These are phyloP conservation scores for Trachymyrmex septentrionalis DNA, from an alignment of 1,140 invertebrate genomes.

Conservation along the genomic window DNA sequence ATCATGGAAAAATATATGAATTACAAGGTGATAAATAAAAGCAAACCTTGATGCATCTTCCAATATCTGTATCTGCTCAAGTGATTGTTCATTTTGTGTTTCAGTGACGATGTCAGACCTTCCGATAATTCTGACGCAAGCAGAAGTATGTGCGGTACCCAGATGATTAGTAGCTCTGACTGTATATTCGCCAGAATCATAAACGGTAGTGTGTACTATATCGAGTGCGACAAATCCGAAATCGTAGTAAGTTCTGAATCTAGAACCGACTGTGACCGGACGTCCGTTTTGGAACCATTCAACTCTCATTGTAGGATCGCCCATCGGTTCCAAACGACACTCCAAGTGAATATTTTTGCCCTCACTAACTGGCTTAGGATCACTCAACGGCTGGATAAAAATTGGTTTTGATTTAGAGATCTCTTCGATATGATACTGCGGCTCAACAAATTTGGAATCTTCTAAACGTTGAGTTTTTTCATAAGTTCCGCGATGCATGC, in stretches of 20 bases:
- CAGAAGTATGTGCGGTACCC: conserved; percentile 96
- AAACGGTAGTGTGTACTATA: conserved; percentile 94
- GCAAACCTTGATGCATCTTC: conserved; percentile 91
- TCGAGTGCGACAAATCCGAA: conserved; percentile 97
- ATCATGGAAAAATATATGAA: neutral
- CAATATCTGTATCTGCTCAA: conserved; percentile 97
- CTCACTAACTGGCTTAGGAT: conserved; percentile 94
- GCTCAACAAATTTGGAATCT: conserved; percentile 94
- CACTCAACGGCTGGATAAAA: conserved; percentile 94
- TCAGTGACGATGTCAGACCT: conserved; percentile 96
- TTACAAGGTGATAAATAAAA: neutral
- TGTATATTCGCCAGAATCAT: conserved; percentile 98
- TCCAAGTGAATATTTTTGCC: conserved; percentile 97
- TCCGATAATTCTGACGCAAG: conserved; percentile 94
- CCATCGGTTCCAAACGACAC: conserved; percentile 96
- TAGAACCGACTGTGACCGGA: conserved; percentile 94
- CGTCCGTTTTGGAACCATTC: conserved; percentile 98
- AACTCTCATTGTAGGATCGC: conserved; percentile 97
- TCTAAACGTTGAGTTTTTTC: conserved; percentile 96
- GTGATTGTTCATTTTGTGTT: conserved; percentile 97
- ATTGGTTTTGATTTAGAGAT: conserved; percentile 97
- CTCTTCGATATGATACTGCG: conserved; percentile 96
- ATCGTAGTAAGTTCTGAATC: conserved; percentile 98
- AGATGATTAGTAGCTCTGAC: conserved; percentile 96
- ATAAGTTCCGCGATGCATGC: conserved; percentile 93